phyloP scores from a whole-genome alignment of 2,113 vertebrate species.

The Strix aluco region DNA sequence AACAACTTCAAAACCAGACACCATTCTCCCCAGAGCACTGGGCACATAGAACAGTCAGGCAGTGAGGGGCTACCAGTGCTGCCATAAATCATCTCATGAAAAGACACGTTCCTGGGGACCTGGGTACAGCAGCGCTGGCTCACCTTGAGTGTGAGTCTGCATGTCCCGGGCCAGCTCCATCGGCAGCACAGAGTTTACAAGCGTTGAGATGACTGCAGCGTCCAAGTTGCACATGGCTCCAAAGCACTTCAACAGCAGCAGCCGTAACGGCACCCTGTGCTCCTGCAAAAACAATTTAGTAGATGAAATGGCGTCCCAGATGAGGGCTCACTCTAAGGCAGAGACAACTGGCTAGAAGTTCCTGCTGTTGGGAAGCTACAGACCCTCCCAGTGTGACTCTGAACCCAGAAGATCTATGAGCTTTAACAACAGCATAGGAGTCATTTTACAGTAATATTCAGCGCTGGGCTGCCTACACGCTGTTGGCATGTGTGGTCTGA shows the following conservation, averaged over 20 bases:
- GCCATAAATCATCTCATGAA: background rate
- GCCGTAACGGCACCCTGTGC: slow-evolving; percentile 85
- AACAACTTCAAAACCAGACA: background rate
- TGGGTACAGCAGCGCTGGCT: background rate
- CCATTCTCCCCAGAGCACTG: background rate
- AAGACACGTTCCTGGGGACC: fast-evolving
- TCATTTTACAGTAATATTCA: fast-evolving
- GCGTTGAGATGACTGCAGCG: slow-evolving; percentile 87
- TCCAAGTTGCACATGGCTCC: slow-evolving; percentile 97
- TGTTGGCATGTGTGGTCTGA: fast-evolving
- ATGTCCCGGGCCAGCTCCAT: slow-evolving; percentile 98
- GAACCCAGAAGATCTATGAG: background rate
- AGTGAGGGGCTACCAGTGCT: background rate
- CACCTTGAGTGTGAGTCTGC: slow-evolving; percentile 92
- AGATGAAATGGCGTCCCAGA: background rate
- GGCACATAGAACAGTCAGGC: background rate
- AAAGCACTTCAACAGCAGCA: slow-evolving; percentile 95
- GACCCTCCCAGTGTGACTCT: background rate
- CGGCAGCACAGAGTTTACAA: slow-evolving; percentile 94
- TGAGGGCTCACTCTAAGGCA: background rate
- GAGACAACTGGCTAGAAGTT: background rate
- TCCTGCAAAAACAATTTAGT: slow-evolving; percentile 77
- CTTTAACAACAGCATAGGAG: background rate
- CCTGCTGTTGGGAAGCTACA: background rate
- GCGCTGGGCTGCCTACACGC: background rate